A percentile compares a stretch with the other conserved stretches of the same genome.
Evolutionary conservation across 2,113 vertebrate genomes (phyloP).

Genomic region (Galeopterus variegatus): DNA sequence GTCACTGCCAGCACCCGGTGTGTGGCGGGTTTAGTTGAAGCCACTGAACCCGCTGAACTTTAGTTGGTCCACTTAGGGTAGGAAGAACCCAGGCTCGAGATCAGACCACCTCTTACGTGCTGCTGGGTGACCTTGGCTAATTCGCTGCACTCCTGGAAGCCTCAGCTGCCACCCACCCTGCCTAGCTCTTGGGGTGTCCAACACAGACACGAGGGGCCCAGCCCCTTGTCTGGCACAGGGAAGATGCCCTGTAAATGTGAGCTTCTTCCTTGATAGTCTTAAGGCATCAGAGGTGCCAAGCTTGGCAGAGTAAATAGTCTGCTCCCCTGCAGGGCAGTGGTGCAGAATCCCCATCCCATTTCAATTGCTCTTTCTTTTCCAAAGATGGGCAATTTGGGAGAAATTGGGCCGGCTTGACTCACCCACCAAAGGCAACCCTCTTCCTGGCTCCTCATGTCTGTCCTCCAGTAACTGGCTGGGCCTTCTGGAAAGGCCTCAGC

Average conservation of each 20-base stretch:
- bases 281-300: neutral
- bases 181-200: neutral
- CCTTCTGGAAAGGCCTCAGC: neutral
- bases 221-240: neutral
- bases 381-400: neutral
- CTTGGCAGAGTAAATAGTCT: neutral
- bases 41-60: too few relatives aligned
- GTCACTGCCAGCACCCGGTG: neutral
- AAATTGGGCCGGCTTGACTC: neutral
- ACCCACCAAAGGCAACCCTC: neutral
- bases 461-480: neutral
- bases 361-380: neutral
- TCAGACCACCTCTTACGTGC: neutral
- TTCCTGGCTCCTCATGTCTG: too few relatives aligned
- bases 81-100: neutral
- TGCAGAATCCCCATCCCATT: neutral
- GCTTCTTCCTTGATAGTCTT: neutral
- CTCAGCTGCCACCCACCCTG: neutral
- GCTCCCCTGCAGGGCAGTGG: neutral
- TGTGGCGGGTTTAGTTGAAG: rapidly evolving
- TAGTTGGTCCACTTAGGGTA: neutral
- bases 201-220: neutral
- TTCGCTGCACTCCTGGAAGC: neutral
- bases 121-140: neutral
- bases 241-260: neutral